phyloP scores from a whole-genome alignment of 2,888 invertebrate genomes.

The Hololepta plana region DNA sequence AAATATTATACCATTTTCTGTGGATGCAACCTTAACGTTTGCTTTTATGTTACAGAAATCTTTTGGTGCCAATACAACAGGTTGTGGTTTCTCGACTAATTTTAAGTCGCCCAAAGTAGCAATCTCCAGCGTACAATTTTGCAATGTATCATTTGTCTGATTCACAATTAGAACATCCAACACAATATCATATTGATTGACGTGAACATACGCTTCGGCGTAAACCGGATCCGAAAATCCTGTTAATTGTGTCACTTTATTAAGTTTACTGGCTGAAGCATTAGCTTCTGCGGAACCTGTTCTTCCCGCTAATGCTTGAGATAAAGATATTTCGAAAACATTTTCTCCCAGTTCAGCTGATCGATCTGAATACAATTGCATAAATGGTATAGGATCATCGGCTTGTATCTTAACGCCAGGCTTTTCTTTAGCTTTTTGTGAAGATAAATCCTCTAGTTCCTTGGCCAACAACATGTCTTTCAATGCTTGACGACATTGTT shows the following conservation, averaged over 20 bases:
- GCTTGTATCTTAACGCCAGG: constrained; percentile 54
- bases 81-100: constrained; percentile 92
- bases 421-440: constrained; percentile 45
- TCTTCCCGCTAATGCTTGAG: constrained; percentile 66
- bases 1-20: constrained; percentile 99
- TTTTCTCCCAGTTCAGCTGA: constrained; percentile 39
- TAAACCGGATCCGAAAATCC: constrained; percentile 99
- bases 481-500: constrained; percentile 57
- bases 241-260: constrained; percentile 82
- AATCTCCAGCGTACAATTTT: constrained; percentile 93
- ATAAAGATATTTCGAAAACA: constrained; percentile 87
- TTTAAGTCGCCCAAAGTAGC: constrained; percentile 96
- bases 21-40: constrained; percentile 97
- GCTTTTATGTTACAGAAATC: constrained; percentile 98
- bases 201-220: constrained; percentile 98
- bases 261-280: constrained; percentile 30
- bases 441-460: constrained; percentile 46
- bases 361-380: constrained; percentile 51
- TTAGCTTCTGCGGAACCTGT: constrained; percentile 25
- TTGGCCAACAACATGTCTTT: constrained; percentile 71
- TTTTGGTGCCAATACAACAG: constrained; percentile 87
- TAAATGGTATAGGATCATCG: constrained; percentile 70
- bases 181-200: constrained; percentile 97
- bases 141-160: constrained; percentile 94
- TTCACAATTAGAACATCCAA: constrained; percentile 96